These are phyloP conservation scores for Yponomeuta sedellus DNA, from an alignment of 2,888 invertebrate species.

Conservation along the genomic window DNA sequence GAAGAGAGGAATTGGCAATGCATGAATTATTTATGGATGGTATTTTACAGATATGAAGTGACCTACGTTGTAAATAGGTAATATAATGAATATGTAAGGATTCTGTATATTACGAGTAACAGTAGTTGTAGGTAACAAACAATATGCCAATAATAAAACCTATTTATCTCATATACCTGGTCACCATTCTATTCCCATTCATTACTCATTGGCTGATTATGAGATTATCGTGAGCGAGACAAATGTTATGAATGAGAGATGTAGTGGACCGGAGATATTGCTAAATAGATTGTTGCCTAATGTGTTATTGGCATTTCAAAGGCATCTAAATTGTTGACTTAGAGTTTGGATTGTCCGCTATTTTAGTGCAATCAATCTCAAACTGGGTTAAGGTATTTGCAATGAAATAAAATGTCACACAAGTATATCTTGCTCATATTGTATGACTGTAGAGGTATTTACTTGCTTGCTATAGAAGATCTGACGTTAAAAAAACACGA, in stretches of 20 bases:
- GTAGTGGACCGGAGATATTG: not conserved
- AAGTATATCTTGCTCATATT: no score
- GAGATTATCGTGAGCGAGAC: not conserved
- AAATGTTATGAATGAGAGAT: not conserved
- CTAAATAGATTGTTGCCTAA: not conserved
- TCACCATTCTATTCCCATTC: not conserved
- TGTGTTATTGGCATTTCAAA: no score
- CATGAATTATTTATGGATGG: not conserved
- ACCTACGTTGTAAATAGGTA: not conserved
- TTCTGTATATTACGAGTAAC: no score
- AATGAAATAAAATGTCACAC: no score
- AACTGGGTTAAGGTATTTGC: no score
- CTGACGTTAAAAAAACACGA: no score
- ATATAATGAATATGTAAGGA: not conserved
- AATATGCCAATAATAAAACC: slow-evolving; percentile 5
- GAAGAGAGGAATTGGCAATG: not conserved
- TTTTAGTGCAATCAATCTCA: no score
- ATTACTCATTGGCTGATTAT: not conserved
- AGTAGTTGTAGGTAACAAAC: not conserved
- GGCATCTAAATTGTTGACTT: not conserved
- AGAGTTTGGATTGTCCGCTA: not conserved
- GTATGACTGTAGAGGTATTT: no score
- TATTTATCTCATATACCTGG: not conserved
- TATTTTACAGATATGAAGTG: not conserved
- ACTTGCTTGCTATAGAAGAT: no score